Percentiles rank a stretch among this genome's conserved stretches.
Evolutionary conservation across 2,888 invertebrate genomes (phyloP).

Genomic region (Dryococelus australis): DNA sequence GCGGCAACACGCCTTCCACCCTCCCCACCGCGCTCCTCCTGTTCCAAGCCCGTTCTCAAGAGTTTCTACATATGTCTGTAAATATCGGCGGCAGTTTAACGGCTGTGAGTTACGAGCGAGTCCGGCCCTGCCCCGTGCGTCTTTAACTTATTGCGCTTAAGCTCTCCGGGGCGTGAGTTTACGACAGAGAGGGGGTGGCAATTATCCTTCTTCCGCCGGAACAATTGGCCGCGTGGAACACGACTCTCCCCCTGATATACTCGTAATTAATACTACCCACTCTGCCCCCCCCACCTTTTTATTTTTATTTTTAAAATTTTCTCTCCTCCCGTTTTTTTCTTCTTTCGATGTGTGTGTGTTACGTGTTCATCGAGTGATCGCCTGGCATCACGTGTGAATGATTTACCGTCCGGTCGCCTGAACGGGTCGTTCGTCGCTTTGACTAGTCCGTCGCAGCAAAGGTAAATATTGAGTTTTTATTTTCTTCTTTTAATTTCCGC

Average conservation of each 20-base stretch:
- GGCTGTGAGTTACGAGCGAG: conserved; percentile 19
- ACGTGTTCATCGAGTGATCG: conserved; percentile 1
- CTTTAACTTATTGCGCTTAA: background rate
- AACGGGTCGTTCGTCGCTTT: background rate
- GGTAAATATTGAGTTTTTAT: background rate
- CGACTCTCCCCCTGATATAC: background rate
- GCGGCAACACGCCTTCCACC: no score
- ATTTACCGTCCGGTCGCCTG: background rate
- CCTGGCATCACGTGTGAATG: background rate
- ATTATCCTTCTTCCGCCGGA: background rate
- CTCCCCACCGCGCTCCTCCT: no score
- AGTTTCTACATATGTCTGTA: conserved; percentile 31
- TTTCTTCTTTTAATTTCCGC: no score
- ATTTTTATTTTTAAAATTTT: background rate
- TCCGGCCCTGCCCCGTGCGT: background rate
- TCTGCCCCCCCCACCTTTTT: background rate
- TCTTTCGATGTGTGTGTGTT: background rate
- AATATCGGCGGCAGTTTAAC: conserved; percentile 23
- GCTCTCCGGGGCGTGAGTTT: background rate
- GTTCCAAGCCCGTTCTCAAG: background rate
- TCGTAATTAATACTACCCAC: background rate
- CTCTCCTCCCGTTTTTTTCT: background rate
- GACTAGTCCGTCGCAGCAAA: background rate
- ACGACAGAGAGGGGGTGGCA: background rate
- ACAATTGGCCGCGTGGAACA: background rate